Base-by-base conservation (phyloP, 2,797 vertebrate genomes). In the Acomys russatus region DNA sequence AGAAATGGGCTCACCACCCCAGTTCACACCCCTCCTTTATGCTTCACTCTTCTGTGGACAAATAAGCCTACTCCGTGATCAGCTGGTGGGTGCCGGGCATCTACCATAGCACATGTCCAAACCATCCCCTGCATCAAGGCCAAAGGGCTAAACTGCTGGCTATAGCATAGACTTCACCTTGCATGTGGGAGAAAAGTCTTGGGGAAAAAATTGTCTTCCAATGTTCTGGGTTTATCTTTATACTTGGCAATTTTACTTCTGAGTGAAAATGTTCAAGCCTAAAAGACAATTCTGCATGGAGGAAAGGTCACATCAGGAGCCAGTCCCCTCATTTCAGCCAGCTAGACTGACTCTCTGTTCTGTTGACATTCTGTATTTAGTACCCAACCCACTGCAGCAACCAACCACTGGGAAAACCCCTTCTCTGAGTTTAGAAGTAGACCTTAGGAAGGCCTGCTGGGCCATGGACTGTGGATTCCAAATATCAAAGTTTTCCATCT, bases 401-500 rank as follows among this genome's bases (percentile, higher is more conserved):
- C 14, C 51, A 0, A 1, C 92, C 11, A 1, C 80, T 96, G 91
- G 92, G 89, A 87, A 97, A 88, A 91, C 92, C 82, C 87, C 76
- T 15, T 76, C 61, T 61, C 84, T 80, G 68, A 85, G 74, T 84
- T 92, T 51, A 30, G 38, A 96, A 97, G 95, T 93, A 96, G 94
- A 90, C 68, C 56, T 49, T 82, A 3, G 0, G 61, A 35, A 59
- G 70, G 66, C 28, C 87, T 88, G 51, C 66, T 59, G 64, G 74
- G 51, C 49, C 66, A 10, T 8, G 3, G 78, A 63, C 38, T 78
- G 78, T 87, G 25, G 64, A 83, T 64, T 70, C 77, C 77, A 97
- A 96, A 97, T 95, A 95, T 90, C 94, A 95, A 97, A 95, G 84
- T 85, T 95, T 96, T 93, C 96, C 61, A 88, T 35, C 61, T 38